Evolutionary conservation across 2,113 vertebrate genomes (phyloP).

Genomic region (Ctenodactylus gundi): DNA sequence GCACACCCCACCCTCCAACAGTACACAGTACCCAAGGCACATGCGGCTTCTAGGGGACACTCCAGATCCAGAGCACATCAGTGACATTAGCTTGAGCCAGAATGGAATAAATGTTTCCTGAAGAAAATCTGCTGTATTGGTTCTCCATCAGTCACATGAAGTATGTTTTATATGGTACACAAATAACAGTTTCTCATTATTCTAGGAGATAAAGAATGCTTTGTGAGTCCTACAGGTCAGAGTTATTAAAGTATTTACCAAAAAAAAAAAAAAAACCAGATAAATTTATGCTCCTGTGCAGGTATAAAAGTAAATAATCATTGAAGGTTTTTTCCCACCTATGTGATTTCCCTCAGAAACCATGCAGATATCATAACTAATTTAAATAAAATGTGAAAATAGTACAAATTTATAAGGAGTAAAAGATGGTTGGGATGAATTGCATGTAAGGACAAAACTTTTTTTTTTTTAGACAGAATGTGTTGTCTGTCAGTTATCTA

Average conservation of each 20-base stretch:
- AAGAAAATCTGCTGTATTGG: not conserved
- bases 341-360: not conserved
- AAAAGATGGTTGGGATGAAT: not conserved
- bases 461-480: not conserved
- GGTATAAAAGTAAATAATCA: not conserved
- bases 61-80: no score
- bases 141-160: not conserved
- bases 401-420: not conserved
- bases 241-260: not conserved
- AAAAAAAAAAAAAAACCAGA: no score
- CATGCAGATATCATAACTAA: not conserved
- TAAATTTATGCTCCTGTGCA: not conserved
- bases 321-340: not conserved
- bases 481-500: not conserved
- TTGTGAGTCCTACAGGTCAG: not conserved
- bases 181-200: not conserved
- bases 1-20: no score
- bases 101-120: not conserved
- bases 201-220: not conserved
- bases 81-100: not conserved
- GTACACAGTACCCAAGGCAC: no score
- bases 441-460: not conserved
- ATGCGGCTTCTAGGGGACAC: no score
- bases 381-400: constrained; percentile 28
- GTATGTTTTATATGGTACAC: constrained; percentile 10